Percentiles rank a stretch among this genome's conserved stretches.
phyloP scores from a whole-genome alignment of 2,888 invertebrate genomes.

The Theristus sp. region DNA sequence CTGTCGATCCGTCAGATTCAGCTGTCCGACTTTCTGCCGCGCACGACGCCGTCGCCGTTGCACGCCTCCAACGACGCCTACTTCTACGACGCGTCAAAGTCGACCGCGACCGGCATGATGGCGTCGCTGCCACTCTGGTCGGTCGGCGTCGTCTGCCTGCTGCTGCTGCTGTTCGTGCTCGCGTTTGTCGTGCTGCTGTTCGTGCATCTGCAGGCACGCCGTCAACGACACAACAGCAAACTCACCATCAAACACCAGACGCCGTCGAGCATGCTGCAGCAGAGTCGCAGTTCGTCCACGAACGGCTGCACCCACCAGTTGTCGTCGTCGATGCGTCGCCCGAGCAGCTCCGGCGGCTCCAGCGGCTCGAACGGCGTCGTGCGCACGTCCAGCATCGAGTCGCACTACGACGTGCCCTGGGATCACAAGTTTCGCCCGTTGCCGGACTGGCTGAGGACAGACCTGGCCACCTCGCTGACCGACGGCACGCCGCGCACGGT shows the following conservation, averaged over 20 bases:
- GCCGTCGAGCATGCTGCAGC: neutral
- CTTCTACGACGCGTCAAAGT: neutral
- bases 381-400: neutral
- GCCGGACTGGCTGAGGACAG: conserved; percentile 2
- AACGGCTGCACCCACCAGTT: neutral
- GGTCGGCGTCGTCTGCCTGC: neutral
- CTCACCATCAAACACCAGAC: neutral
- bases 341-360: neutral
- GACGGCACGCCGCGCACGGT: neutral
- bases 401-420: conserved; percentile 6
- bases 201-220: neutral
- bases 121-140: neutral
- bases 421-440: conserved; percentile 6
- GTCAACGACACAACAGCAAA: neutral
- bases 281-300: neutral
- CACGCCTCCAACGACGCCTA: neutral
- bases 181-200: neutral
- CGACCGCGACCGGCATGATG: no score
- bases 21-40: neutral
- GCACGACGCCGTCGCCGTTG: neutral
- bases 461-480: neutral
- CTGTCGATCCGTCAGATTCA: neutral
- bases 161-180: neutral
- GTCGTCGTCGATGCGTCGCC: neutral
- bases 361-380: neutral